A percentile compares a stretch with the other conserved stretches of the same genome.
Conservation (phyloP, 2,113 vertebrate genomes). For the Ploceus nigricollis region DNA sequence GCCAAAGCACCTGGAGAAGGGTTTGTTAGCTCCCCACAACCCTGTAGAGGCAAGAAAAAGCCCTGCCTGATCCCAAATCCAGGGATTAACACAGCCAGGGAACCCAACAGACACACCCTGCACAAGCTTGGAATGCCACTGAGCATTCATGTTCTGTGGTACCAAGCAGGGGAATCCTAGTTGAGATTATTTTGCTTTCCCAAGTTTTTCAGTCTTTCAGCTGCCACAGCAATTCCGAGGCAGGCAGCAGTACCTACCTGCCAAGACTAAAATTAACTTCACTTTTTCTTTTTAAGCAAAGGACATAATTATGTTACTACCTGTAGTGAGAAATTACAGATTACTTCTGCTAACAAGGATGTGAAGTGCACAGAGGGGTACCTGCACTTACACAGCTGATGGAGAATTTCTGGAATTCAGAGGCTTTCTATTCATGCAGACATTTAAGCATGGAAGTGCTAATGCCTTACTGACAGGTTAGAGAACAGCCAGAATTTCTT, state of each 20-base stretch:
- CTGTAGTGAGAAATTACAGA: constrained; percentile 26
- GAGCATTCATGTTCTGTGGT: not conserved
- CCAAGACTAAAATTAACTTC: constrained; percentile 56
- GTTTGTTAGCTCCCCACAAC: not conserved
- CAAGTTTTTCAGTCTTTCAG: constrained; percentile 3
- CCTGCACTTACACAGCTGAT: not conserved
- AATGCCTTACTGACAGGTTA: not conserved
- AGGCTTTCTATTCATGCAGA: not conserved
- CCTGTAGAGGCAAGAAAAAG: not conserved
- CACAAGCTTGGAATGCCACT: not conserved
- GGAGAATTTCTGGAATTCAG: not conserved
- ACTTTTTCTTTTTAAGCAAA: constrained; percentile 31
- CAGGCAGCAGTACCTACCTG: not conserved
- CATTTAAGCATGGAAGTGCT: not conserved
- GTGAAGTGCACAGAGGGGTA: not conserved
- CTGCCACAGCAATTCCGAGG: constrained; percentile 16
- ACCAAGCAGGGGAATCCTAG: not conserved
- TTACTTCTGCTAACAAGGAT: not conserved
- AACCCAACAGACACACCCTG: not conserved
- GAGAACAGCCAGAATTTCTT: not conserved
- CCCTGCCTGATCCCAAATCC: not conserved
- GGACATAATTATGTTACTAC: constrained; percentile 29
- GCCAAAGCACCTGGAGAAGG: not conserved
- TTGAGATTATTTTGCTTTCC: not conserved
- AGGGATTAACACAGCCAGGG: not conserved